Evolutionary conservation across 2,113 vertebrate species (phyloP).

Genomic region (Gobius niger): DNA sequence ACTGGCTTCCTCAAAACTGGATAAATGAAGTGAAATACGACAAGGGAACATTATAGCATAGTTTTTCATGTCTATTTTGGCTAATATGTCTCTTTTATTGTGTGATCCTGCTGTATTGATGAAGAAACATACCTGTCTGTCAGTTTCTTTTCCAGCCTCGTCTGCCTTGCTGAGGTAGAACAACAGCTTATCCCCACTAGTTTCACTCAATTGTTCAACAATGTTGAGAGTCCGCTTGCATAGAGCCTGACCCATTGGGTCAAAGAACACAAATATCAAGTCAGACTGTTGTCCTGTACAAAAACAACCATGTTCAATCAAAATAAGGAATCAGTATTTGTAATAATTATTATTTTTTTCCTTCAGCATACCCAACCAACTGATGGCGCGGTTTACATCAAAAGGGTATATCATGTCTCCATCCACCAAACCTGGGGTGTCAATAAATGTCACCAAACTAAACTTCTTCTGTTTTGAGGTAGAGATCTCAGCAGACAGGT

Average conservation of each 20-base stretch:
- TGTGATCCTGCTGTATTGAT: background rate
- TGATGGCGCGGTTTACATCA: constrained; percentile 77
- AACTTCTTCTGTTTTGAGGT: constrained; percentile 84
- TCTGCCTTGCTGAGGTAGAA: constrained; percentile 83
- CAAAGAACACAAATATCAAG: constrained; percentile 81
- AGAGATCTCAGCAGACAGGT: constrained; percentile 80
- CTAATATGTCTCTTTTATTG: too few relatives aligned
- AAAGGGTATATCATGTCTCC: constrained; percentile 83
- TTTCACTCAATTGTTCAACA: constrained; percentile 79
- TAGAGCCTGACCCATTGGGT: constrained; percentile 83
- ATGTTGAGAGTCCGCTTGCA: constrained; percentile 83
- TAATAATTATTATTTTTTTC: too few relatives aligned
- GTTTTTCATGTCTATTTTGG: too few relatives aligned
- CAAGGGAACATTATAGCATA: too few relatives aligned
- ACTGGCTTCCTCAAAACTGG: too few relatives aligned
- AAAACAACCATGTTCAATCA: background rate
- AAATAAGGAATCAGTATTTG: background rate
- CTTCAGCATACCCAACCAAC: constrained; percentile 75
- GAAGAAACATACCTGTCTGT: constrained; percentile 71
- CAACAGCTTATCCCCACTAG: constrained; percentile 74
- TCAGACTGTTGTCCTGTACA: constrained; percentile 78
- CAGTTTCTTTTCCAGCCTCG: constrained; percentile 76
- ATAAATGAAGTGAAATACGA: too few relatives aligned
- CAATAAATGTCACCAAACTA: constrained; percentile 80
- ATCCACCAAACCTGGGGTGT: constrained; percentile 81